Evolutionary conservation across 2,888 invertebrate genomes (phyloP), one percentile per base, ranked within the genome.

Genomic region (Leptodirus hochenwartii): DNA sequence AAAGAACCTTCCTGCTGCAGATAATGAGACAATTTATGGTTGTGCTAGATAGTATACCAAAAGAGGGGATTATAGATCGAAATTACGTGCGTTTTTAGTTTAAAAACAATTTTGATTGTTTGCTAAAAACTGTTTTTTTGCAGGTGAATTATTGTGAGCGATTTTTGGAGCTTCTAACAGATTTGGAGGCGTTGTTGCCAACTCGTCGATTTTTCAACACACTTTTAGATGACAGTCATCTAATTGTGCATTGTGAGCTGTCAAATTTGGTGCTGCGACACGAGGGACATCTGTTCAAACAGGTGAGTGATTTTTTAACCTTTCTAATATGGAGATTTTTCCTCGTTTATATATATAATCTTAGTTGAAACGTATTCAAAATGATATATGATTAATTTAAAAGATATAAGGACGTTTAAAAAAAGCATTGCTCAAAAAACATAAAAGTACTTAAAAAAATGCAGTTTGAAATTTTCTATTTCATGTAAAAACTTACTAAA

Each of bases 141-240:
- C 35, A 74, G 59, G 58, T 78, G 15, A 66, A 66, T 41, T 95
- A 90, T 52, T 91, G 91, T 54, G 96, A 98, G 59, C 66, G 95
- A 24, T 95, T 96, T 56, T 54, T 99, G 36, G 95, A 98, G 58
- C 62, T 99, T 38, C 66, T 96, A 56, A 91, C 95, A 32, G 98
- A 98, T 54, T 61, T 99, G 41, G 95, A 96, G 49, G 90, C 95
- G 1, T 61, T 95, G 38, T 57, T 98, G 44, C 93, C 93, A 1
- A 98, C 96, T 0, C 67, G 98, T 20, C 67, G 98, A 27, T 98
- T 95, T 58, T 91, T 98, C 57, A 95, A 96, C 56, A 84, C 85
- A 0, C 75, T 99, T 2, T 65, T 99, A 55, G 93, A 96, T 50
- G 90, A 93, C 56, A 75, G 80, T 37, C 95, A 98, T 53, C 61